Evolutionary conservation across 2,113 vertebrate genomes (phyloP), one percentile per base, ranked within the genome.

Genomic region (Ptyas mucosa): DNA sequence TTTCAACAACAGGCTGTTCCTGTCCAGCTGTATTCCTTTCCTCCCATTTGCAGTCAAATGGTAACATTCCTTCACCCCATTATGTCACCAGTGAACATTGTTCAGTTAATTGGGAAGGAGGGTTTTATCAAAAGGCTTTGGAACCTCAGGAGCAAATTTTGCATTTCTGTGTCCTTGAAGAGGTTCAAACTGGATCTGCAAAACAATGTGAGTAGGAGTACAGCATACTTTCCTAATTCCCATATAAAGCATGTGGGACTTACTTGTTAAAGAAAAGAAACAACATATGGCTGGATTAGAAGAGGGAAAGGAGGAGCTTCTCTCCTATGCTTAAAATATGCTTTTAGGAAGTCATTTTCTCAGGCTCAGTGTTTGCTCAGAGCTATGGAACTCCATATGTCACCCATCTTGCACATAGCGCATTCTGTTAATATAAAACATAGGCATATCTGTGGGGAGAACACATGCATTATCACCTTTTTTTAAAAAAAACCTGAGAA

Each of bases 11-110:
- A 69, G 88, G 51, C 21, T 21, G 91, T 92, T 94, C 69, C 55
- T 94, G 49, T 94, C 88, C 58, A 91, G 55, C 92, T 95, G 0
- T 0, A 43, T 24, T 92, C 81, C 86, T 90, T 93, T 93, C 91
- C 90, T 95, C 64, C 4, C 75, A n/a, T 57, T 29, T 91, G 57
- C 85, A 26, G 89, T 93, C 8, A 9, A 51, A 88, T 52, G 29
- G 49, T 89, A 53, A 51, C 86, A 81, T 52, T 81, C 53, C 69
- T 89, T 64, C 90, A 51, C 18, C 46, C 55, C 52, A 92, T 64
- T 53, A 85, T 89, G 54, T 93, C 51, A 54, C 89, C 49, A 53
- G 88, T 58, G n/a, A 46, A 93, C 55, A 49, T 87, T 93, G 29
- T 43, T n/a, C 58, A 14, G 75, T 52, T 90, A 93, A 93, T 90